Percentiles rank a stretch among this genome's conserved stretches.
These are phyloP conservation scores for Brotogeris chrysoptera DNA, from an alignment of 2,797 vertebrate genomes.

Conservation along the genomic window DNA sequence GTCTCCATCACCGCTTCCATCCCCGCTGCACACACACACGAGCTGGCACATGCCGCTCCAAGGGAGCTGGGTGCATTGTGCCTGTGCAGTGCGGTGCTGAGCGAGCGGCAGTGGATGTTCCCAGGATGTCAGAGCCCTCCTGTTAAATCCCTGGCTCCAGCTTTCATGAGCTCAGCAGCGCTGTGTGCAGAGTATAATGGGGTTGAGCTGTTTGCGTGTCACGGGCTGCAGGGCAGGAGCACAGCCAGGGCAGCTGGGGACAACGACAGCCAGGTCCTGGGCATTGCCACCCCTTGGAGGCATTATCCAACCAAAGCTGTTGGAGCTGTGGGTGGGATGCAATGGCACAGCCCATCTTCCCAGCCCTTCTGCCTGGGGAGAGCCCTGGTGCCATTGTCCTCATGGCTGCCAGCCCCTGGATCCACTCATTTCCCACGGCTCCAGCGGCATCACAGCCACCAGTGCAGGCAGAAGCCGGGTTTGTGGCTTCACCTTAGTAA, in stretches of 20 bases:
- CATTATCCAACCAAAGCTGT: fast-evolving
- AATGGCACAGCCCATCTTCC: fast-evolving
- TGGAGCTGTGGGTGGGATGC: fast-evolving
- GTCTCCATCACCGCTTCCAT: slow-evolving; percentile 13
- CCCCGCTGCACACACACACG: not conserved
- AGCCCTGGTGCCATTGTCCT: not conserved
- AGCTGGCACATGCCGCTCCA: not conserved
- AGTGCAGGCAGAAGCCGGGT: fast-evolving
- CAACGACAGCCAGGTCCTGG: fast-evolving
- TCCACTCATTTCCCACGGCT: fast-evolving
- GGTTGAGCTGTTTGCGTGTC: not conserved
- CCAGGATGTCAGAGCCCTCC: not conserved
- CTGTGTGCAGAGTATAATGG: not conserved
- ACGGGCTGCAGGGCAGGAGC: not conserved
- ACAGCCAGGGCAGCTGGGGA: not conserved
- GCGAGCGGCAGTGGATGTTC: not conserved
- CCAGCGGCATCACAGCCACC: not conserved
- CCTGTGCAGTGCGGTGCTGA: not conserved
- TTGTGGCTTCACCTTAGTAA: not conserved
- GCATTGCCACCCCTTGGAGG: fast-evolving
- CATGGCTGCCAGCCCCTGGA: not conserved
- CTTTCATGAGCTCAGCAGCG: not conserved
- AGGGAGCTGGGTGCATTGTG: not conserved
- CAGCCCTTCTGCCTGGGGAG: not conserved
- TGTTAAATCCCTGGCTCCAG: not conserved